Percentiles rank a stretch among this genome's conserved stretches.
phyloP scores from a whole-genome alignment of 1,140 invertebrate genomes.

The Heterodera carotae region DNA sequence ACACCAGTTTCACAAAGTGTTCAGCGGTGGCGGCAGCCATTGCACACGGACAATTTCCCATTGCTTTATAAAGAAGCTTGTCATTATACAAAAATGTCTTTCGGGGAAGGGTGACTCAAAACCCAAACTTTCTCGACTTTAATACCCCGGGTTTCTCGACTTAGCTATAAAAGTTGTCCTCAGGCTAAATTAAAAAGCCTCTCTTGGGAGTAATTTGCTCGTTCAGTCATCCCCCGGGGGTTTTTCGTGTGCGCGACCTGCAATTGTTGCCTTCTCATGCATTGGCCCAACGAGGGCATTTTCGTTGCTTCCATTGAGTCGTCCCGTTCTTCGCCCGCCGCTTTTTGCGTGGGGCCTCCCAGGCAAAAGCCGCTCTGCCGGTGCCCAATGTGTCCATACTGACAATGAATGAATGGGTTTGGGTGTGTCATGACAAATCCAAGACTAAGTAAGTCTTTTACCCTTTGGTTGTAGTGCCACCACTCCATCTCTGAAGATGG shows the following conservation, averaged over 20 bases:
- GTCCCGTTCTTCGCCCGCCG: conserved; percentile 9
- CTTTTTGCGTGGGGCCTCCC: conserved; percentile 46
- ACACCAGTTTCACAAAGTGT: too few relatives aligned
- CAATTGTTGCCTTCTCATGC: conserved; percentile 9
- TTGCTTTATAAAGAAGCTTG: conserved; percentile 27
- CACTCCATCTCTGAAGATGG: conserved; percentile 22
- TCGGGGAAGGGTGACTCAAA: too few relatives aligned
- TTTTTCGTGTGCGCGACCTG: conserved; percentile 26
- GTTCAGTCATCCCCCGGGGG: background rate
- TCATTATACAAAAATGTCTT: background rate
- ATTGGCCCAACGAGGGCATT: conserved; percentile 48
- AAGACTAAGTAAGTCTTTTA: background rate
- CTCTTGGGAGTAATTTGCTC: too few relatives aligned
- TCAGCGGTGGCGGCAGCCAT: conserved; percentile 36
- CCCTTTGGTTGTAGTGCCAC: conserved; percentile 12
- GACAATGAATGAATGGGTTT: conserved; percentile 4
- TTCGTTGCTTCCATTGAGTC: conserved; percentile 1
- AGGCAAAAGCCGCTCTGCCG: conserved; percentile 48
- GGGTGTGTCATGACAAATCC: too few relatives aligned
- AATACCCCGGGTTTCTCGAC: too few relatives aligned
- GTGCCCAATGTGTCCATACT: conserved; percentile 39
- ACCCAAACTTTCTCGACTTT: too few relatives aligned
- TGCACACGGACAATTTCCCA: conserved; percentile 41
- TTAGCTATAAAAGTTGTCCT: too few relatives aligned
- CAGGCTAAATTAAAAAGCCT: too few relatives aligned